Conservation (phyloP, 2,797 vertebrate genomes). For the Fistularia tabacaria region DNA sequence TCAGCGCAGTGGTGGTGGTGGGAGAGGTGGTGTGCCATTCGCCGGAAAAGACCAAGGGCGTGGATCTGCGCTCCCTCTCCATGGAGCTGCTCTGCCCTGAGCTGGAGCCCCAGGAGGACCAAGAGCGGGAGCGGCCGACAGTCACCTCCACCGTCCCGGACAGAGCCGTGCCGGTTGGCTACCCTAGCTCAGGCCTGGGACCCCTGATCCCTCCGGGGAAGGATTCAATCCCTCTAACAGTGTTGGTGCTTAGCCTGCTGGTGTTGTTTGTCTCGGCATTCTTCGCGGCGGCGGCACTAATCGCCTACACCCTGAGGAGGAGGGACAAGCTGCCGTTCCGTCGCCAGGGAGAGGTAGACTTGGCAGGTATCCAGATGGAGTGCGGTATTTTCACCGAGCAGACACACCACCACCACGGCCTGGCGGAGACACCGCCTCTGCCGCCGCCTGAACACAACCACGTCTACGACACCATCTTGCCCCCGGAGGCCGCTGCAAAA, state of each 20-base stretch:
- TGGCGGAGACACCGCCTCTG: slow-evolving; percentile 84
- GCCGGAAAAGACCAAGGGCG: slow-evolving; percentile 76
- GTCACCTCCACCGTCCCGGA: slow-evolving; percentile 57
- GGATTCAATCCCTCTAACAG: slow-evolving; percentile 89
- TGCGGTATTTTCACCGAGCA: slow-evolving; percentile 88
- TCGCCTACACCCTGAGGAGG: slow-evolving; percentile 87
- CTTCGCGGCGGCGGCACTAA: slow-evolving; percentile 89
- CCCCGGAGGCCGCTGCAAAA: slow-evolving; percentile 36
- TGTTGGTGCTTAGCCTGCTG: slow-evolving; percentile 91
- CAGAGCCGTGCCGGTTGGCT: slow-evolving; percentile 71
- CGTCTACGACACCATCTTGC: slow-evolving; percentile 89
- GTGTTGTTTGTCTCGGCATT: slow-evolving; percentile 91
- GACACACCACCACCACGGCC: slow-evolving; percentile 62
- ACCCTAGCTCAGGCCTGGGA: slow-evolving; percentile 76
- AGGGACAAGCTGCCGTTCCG: slow-evolving; percentile 90
- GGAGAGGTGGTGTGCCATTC: slow-evolving; percentile 95
- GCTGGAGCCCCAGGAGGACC: slow-evolving; percentile 70
- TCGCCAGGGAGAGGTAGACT: slow-evolving; percentile 86
- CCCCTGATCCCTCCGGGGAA: slow-evolving; percentile 67
- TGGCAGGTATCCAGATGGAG: slow-evolving; percentile 91
- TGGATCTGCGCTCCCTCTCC: slow-evolving; percentile 87
- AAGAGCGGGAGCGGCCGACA: slow-evolving; percentile 42
- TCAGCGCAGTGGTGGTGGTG: slow-evolving; percentile 87
- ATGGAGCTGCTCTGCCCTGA: slow-evolving; percentile 88
- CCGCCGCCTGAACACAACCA: slow-evolving; percentile 71